Conservation (phyloP, 92 coral and sea anemone genomes). For the Phymanthus crucifer region DNA sequence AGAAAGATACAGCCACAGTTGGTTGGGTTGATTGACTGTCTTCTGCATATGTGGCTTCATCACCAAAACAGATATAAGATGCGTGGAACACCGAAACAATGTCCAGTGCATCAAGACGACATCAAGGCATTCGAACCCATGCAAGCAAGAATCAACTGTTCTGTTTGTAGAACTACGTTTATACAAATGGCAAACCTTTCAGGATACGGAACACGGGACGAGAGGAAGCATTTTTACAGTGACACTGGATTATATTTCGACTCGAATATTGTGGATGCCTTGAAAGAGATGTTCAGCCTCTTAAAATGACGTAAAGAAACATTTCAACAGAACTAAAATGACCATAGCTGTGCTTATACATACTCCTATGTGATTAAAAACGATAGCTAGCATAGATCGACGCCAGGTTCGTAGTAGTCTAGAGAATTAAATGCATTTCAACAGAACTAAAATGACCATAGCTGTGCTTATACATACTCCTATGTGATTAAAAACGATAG, state of each 20-base stretch:
- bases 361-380: too few relatives aligned
- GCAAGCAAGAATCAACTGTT: background rate
- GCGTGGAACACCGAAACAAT: background rate
- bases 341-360: too few relatives aligned
- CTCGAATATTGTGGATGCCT: background rate
- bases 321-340: too few relatives aligned
- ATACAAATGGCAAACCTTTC: background rate
- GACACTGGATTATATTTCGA: background rate
- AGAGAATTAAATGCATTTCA: too few relatives aligned
- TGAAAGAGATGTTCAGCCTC: conserved; percentile 1
- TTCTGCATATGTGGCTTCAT: background rate
- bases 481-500: too few relatives aligned
- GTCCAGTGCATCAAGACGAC: background rate
- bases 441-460: too few relatives aligned
- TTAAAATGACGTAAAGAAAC: background rate
- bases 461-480: too few relatives aligned
- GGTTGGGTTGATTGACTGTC: conserved; percentile 10
- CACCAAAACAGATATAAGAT: background rate
- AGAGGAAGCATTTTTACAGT: background rate
- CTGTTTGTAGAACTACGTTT: background rate
- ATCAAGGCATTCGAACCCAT: background rate
- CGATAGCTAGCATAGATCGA: too few relatives aligned
- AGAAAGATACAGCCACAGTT: background rate
- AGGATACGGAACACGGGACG: background rate
- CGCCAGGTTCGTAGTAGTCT: too few relatives aligned